Percentiles rank a stretch among this genome's conserved stretches.
phyloP scores from a whole-genome alignment of 2,888 invertebrate genomes.

The Eristalinus sepulchralis region DNA sequence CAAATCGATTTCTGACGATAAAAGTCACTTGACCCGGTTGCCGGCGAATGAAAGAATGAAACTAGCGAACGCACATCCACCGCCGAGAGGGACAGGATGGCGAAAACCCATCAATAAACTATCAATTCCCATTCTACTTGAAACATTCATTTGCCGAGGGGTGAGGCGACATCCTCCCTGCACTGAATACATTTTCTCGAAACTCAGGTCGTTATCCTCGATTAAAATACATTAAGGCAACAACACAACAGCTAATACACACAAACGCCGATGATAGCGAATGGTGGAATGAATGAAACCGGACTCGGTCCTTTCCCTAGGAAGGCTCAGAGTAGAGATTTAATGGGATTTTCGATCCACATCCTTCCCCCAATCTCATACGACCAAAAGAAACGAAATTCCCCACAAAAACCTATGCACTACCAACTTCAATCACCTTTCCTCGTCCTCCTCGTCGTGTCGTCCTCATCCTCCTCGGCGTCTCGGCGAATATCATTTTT shows the following conservation, averaged over 20 bases:
- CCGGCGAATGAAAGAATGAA: conserved; percentile 26
- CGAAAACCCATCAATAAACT: conserved; percentile 55
- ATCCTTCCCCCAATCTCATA: not conserved
- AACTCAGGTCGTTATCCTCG: conserved; percentile 41
- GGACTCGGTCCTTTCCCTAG: not conserved
- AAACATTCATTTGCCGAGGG: conserved; percentile 23
- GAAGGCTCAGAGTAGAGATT: conserved; percentile 9
- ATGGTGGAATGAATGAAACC: conserved; percentile 27
- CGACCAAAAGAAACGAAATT: not conserved
- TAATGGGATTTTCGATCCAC: conserved; percentile 48
- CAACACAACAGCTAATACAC: not conserved
- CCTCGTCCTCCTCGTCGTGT: not conserved
- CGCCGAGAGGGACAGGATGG: too few relatives aligned
- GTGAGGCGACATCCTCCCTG: not conserved
- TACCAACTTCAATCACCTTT: conserved; percentile 32
- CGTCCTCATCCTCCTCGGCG: too few relatives aligned
- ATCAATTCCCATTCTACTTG: conserved; percentile 47
- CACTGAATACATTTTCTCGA: conserved; percentile 2
- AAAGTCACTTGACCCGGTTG: conserved; percentile 60
- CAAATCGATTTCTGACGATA: conserved; percentile 62
- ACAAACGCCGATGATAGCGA: conserved; percentile 34
- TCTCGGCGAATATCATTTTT: conserved; percentile 1
- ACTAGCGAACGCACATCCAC: not conserved
- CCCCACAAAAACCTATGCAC: conserved; percentile 19
- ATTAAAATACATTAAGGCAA: conserved; percentile 46